A percentile compares a stretch with the other conserved stretches of the same genome.
Conservation (phyloP, 2,113 vertebrate genomes). For the Centropus unirufus region DNA sequence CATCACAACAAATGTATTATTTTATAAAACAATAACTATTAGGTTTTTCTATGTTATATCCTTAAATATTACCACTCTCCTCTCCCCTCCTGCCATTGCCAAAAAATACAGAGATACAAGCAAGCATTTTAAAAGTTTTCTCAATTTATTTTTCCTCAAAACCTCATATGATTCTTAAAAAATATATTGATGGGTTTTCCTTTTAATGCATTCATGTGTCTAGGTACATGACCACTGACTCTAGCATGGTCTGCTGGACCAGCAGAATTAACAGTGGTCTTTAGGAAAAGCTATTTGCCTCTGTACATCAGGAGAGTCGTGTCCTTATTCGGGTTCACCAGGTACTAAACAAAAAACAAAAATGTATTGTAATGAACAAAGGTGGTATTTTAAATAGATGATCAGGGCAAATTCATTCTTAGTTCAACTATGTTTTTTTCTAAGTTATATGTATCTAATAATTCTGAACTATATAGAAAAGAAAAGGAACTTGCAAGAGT, state of each 20-base stretch:
- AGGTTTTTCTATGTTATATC: neutral
- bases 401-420: neutral
- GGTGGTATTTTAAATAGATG: neutral
- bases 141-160: neutral
- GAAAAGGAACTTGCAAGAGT: neutral
- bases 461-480: neutral
- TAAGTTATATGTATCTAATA: neutral
- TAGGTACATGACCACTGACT: neutral
- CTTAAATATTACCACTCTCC: neutral
- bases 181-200: neutral
- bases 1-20: neutral
- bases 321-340: neutral
- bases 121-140: neutral
- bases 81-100: neutral
- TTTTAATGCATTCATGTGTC: neutral
- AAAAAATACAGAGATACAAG: neutral
- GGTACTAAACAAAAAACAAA: neutral
- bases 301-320: neutral
- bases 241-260: neutral
- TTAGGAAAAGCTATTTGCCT: neutral
- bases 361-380: neutral
- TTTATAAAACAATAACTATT: neutral
- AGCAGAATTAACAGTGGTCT: neutral
- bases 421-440: neutral
- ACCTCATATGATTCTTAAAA: neutral